These are phyloP conservation scores for Eptesicus fuscus DNA, from an alignment of 2,113 vertebrate genomes.

Conservation along the genomic window DNA sequence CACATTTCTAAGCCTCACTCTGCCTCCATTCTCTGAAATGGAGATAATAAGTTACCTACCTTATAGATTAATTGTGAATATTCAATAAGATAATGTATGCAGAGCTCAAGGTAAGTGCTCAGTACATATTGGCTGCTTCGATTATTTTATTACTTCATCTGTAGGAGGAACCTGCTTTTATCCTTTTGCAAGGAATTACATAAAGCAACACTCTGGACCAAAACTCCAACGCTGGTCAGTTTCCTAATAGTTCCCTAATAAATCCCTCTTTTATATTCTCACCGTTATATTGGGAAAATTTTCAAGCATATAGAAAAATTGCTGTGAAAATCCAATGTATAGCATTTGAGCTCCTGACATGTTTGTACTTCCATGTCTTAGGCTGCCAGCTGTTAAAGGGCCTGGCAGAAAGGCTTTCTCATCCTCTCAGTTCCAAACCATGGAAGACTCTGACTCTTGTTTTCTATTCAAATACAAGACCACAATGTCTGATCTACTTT, in stretches of 20 bases:
- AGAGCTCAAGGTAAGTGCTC: background rate
- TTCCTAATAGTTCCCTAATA: background rate
- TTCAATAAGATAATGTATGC: background rate
- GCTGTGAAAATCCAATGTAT: background rate
- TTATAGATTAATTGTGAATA: background rate
- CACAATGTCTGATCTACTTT: constrained; percentile 34
- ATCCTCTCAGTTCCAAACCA: background rate
- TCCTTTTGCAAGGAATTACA: constrained; percentile 34
- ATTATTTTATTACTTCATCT: background rate
- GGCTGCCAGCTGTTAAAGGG: constrained; percentile 40
- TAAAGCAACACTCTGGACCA: background rate
- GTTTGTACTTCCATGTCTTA: constrained; percentile 43
- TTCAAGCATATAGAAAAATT: background rate
- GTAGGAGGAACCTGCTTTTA: background rate
- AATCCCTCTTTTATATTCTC: background rate
- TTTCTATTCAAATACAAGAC: constrained; percentile 41
- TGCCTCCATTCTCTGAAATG: background rate
- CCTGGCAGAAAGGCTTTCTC: constrained; percentile 8
- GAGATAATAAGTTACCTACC: background rate
- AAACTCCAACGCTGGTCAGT: background rate
- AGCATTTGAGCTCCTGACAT: background rate
- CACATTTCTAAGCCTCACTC: background rate
- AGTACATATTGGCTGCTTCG: background rate
- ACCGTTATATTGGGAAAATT: background rate
- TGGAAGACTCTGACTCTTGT: constrained; percentile 29